phyloP scores from a whole-genome alignment of 2,888 invertebrate species.

The Andrena hattorfiana region DNA sequence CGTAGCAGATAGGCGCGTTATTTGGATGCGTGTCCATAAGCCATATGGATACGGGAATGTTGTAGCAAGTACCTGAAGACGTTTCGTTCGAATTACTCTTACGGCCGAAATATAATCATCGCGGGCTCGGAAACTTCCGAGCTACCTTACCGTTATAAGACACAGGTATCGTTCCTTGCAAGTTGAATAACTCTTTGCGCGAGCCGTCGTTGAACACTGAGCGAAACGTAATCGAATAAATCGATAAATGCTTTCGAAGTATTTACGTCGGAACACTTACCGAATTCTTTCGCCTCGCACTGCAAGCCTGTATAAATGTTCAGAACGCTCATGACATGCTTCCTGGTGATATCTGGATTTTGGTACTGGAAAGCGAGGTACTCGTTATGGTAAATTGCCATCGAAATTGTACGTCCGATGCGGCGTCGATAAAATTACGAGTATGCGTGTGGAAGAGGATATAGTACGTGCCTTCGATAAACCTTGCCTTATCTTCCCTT shows the following conservation, averaged over 20 bases:
- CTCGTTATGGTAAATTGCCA: slow-evolving; percentile 13
- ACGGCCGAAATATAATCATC: slow-evolving; percentile 1
- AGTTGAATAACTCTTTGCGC: slow-evolving; percentile 91
- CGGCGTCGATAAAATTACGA: background rate
- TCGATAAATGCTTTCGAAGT: background rate
- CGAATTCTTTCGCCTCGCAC: slow-evolving; percentile 89
- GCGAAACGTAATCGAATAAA: background rate
- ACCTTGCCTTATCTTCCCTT: slow-evolving; percentile 86
- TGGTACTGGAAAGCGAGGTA: slow-evolving; percentile 87
- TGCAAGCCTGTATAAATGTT: slow-evolving; percentile 89
- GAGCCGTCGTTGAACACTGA: slow-evolving; percentile 95
- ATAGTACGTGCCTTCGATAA: slow-evolving; percentile 85
- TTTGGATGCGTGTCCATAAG: slow-evolving; percentile 98
- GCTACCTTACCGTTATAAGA: slow-evolving; percentile 90
- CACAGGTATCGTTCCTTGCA: slow-evolving; percentile 97
- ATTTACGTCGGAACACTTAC: slow-evolving; percentile 85
- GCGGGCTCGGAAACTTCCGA: background rate
- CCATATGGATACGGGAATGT: slow-evolving; percentile 99
- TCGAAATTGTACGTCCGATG: background rate
- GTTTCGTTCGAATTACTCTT: background rate
- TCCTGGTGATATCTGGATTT: slow-evolving; percentile 88
- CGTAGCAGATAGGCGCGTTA: slow-evolving; percentile 97
- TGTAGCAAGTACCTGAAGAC: slow-evolving; percentile 90
- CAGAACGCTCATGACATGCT: slow-evolving; percentile 89
- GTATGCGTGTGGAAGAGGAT: background rate